Evolutionary conservation across 2,888 invertebrate genomes (phyloP).

Genomic region (Trachelus troglodyta): DNA sequence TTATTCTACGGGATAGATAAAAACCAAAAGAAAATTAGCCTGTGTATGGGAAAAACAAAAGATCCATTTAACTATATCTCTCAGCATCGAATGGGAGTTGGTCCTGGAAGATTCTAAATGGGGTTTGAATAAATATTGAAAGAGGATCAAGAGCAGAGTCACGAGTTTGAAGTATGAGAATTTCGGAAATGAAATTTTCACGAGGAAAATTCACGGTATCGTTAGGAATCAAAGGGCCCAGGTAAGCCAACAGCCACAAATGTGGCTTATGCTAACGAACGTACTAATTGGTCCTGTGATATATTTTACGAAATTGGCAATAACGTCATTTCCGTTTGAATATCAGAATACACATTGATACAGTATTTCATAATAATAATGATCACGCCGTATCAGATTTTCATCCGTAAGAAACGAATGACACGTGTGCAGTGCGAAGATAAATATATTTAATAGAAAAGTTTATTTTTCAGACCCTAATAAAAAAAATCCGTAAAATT

Average conservation of each 20-base stretch:
- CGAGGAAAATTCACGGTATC: background rate
- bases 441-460: background rate
- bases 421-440: background rate
- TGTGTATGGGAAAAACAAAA: background rate
- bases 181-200: background rate
- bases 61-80: background rate
- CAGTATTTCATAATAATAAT: background rate
- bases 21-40: background rate
- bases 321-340: conserved; percentile 40
- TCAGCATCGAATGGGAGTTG: background rate
- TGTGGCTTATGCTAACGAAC: conserved; percentile 17
- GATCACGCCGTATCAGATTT: background rate
- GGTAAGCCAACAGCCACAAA: background rate
- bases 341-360: background rate
- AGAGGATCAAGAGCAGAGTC: background rate
- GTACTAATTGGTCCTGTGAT: conserved; percentile 45
- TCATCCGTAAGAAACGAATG: background rate
- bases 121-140: background rate
- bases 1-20: background rate
- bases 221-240: background rate
- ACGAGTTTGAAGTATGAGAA: background rate
- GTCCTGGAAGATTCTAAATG: background rate
- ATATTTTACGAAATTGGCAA: conserved; percentile 41
- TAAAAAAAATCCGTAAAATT: background rate
- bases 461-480: background rate